These are phyloP conservation scores for Euura saliciscinereae DNA, from an alignment of 1,140 invertebrate species.

Conservation along the genomic window DNA sequence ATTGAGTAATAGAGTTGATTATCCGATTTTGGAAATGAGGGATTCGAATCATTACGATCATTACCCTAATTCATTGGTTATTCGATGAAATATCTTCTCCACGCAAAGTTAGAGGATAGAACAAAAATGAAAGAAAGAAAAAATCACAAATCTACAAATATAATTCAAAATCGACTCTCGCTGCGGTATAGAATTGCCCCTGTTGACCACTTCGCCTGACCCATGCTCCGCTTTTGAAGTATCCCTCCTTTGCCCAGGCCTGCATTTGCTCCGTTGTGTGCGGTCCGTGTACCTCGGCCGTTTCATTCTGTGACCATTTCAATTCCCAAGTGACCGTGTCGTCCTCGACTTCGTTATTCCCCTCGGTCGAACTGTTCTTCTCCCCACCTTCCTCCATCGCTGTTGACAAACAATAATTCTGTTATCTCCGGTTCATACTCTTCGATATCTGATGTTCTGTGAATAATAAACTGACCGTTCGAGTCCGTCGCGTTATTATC, in stretches of 20 bases:
- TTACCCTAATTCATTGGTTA: no score
- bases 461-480: constrained; percentile 17
- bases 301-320: constrained; percentile 83
- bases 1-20: no score
- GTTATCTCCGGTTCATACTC: constrained; percentile 26
- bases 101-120: no score
- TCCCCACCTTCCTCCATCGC: constrained; percentile 24
- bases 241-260: constrained; percentile 82
- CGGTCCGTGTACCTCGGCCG: constrained; percentile 83
- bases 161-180: constrained; percentile 92
- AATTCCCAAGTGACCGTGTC: constrained; percentile 85
- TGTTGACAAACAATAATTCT: constrained; percentile 10
- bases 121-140: background rate
- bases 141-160: constrained; percentile 64
- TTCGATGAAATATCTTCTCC: no score
- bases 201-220: constrained; percentile 79
- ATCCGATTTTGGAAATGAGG: no score
- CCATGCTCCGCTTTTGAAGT: constrained; percentile 86
- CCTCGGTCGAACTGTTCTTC: constrained; percentile 27
- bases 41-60: no score
- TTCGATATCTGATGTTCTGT: constrained; percentile 22
- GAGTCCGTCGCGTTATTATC: constrained; percentile 34
- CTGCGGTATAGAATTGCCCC: constrained; percentile 84
- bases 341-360: constrained; percentile 38
- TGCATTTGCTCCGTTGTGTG: constrained; percentile 86